Percentiles rank a stretch among this genome's conserved stretches.
These are phyloP conservation scores for Gari tellinella DNA, from an alignment of 2,888 invertebrate species.

Conservation along the genomic window DNA sequence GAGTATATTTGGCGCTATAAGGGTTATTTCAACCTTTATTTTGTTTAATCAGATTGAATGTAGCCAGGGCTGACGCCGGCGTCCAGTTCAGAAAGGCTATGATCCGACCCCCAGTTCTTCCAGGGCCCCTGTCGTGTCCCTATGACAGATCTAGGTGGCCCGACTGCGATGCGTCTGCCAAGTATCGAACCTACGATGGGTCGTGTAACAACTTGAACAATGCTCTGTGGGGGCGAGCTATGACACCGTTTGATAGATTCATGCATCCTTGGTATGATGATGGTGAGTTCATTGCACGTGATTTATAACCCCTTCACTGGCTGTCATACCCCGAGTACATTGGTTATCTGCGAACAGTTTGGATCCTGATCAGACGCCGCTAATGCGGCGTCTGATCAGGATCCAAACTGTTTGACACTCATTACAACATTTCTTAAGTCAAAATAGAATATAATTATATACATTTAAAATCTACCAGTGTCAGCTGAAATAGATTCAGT, in stretches of 20 bases:
- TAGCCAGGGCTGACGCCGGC: not conserved
- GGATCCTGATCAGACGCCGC: too few relatives aligned
- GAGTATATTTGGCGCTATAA: too few relatives aligned
- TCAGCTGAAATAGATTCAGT: too few relatives aligned
- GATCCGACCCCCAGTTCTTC: too few relatives aligned
- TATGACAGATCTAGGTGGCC: constrained; percentile 14
- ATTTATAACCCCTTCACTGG: not conserved
- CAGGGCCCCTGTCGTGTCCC: constrained; percentile 17
- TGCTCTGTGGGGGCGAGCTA: constrained; percentile 61
- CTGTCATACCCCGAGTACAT: too few relatives aligned
- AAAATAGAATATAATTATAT: too few relatives aligned
- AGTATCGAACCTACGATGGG: constrained; percentile 61
- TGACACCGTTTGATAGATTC: constrained; percentile 62
- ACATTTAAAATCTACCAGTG: too few relatives aligned
- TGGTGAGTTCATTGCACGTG: constrained; percentile 45
- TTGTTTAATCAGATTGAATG: not conserved
- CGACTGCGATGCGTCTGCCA: constrained; percentile 25
- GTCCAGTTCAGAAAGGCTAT: not conserved
- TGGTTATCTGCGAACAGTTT: too few relatives aligned
- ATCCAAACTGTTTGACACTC: too few relatives aligned
- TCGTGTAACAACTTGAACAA: constrained; percentile 66
- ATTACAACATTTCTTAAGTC: too few relatives aligned
- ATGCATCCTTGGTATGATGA: constrained; percentile 60
- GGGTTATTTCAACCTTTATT: too few relatives aligned
- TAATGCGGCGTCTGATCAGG: too few relatives aligned